A percentile compares a stretch with the other conserved stretches of the same genome.
Conservation (phyloP, 2,113 vertebrate species). For the Grantiella picta region DNA sequence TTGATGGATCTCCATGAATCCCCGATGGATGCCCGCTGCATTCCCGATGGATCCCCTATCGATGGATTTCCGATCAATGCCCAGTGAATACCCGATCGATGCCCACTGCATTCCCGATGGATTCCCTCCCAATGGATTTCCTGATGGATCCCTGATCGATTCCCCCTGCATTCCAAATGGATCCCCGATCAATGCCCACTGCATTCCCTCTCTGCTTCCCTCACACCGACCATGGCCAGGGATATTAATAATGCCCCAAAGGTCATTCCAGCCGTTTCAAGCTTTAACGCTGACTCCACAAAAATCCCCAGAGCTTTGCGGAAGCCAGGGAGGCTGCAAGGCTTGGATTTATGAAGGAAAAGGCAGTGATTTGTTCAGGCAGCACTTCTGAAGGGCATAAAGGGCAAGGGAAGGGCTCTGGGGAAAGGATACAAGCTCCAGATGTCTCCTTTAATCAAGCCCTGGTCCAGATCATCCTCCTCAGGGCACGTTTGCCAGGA, state of each 20-base stretch:
- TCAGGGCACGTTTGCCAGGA: background rate
- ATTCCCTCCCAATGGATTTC: too few species aligned
- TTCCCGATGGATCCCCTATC: background rate
- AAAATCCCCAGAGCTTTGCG: background rate
- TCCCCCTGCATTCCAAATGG: rapidly evolving
- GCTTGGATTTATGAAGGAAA: background rate
- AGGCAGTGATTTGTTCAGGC: background rate
- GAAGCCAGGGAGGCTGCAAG: background rate
- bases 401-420: background rate
- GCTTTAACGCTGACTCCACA: background rate
- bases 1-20: too few species aligned
- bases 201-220: background rate
- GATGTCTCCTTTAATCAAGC: background rate
- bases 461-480: background rate
- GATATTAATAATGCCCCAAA: rapidly evolving
- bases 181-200: rapidly evolving
- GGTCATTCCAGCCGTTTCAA: rapidly evolving
- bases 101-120: rapidly evolving
- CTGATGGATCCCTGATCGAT: rapidly evolving
- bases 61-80: too few species aligned
- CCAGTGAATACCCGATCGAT: background rate
- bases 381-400: background rate
- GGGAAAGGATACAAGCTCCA: background rate
- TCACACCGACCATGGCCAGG: rapidly evolving
- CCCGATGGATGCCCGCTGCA: background rate